Conservation (phyloP, 2,797 vertebrate genomes). For the Acridotheres tristis region DNA sequence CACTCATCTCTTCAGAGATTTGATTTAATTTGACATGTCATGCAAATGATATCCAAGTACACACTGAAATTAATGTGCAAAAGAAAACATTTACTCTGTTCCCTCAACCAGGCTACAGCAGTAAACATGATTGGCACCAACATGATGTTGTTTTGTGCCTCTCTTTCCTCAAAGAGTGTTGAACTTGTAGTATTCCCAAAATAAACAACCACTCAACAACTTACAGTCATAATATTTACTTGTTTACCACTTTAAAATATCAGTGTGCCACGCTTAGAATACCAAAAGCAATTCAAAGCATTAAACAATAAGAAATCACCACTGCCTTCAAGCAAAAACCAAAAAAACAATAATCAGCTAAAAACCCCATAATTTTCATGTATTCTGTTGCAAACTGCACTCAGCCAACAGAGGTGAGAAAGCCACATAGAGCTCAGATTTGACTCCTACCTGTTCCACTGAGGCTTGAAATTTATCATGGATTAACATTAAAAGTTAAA, state of each 20-base stretch:
- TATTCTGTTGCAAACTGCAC: not conserved
- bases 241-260: not conserved
- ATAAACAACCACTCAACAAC: not conserved
- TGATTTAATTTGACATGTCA: not conserved
- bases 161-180: not conserved
- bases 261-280: not conserved
- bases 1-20: not conserved
- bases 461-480: not conserved
- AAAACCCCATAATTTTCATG: not conserved
- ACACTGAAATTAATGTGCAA: not conserved
- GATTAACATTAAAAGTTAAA: not conserved
- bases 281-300: not conserved
- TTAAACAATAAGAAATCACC: not conserved
- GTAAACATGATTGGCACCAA: not conserved
- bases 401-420: not conserved
- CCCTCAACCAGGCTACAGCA: not conserved
- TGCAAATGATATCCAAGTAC: not conserved
- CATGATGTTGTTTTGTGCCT: not conserved
- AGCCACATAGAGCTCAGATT: not conserved
- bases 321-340: not conserved
- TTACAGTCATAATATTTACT: constrained; percentile 6
- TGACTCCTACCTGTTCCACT: not conserved
- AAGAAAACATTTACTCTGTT: constrained; percentile 32
- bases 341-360: not conserved
- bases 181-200: not conserved